Base-by-base conservation (phyloP, 1,140 invertebrate genomes). In the Penaeus chinensis region DNA sequence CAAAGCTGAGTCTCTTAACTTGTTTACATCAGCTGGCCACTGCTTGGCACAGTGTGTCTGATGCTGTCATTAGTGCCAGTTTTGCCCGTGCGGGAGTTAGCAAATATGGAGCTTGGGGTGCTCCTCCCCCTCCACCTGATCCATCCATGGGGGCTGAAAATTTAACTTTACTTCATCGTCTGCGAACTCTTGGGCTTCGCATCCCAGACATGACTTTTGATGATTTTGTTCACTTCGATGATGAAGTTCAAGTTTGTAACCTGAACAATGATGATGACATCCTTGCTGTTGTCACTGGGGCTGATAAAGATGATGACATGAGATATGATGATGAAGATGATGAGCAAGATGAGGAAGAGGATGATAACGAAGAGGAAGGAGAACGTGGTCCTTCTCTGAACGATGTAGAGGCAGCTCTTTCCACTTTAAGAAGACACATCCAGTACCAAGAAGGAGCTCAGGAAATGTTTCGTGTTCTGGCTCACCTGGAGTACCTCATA, bases 201-300 rank as follows among this genome's bases (percentile, higher is more conserved):
- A 60, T 84, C n/a, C 63, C 86, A 1, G 87, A 89, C n/a, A 89
- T 82, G 65, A 89, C 87, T 10, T 88, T 90, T 81, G 87, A 90
- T 65, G 82, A 89, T 63, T 90, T 74, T 83, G 84, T 89, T 27
- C 84, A 90, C 76, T 90, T 90, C 82, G 89, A 90, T 81, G 63
- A 86, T 81, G 82, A 69, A 32, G 76, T 90, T 54, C 89, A 90
- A 81, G 88, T 87, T 60, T 90, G 89, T 61, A 86, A 89, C 65
- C 77, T 89, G 5, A 86, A 86, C 27, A 80, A 86, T 66, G 89
- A 89, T 79, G 87, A 90, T 18, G 87, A 90, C 77, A 90, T 90
- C 77, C 65, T 90, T 42, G 89, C 87, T 18, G 76, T 83, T 78
- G 86, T 87, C 61, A 87, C 86, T 20, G 86, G 86, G 61, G 86